phyloP scores from a whole-genome alignment of 2,888 invertebrate species.

The Nymphalis polychloros region DNA sequence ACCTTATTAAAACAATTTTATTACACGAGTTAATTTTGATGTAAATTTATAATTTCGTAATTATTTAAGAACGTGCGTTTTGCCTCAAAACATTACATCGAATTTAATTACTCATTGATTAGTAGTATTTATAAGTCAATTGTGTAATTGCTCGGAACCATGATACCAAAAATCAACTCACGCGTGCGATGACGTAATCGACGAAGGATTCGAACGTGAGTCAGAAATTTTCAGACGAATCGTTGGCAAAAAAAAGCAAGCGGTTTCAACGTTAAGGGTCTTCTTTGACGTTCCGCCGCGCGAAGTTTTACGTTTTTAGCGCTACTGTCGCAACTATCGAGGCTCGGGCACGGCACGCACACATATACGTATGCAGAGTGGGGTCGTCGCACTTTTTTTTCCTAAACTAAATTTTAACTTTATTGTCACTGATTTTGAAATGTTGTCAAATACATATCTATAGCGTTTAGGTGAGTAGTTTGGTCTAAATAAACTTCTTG shows the following conservation, averaged over 20 bases:
- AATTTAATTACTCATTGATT: slow-evolving; percentile 20
- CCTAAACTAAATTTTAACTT: too few relatives aligned
- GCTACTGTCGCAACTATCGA: too few relatives aligned
- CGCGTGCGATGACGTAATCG: slow-evolving; percentile 63
- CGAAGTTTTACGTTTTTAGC: too few relatives aligned
- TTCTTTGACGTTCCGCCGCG: too few relatives aligned
- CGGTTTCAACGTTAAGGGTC: slow-evolving; percentile 12
- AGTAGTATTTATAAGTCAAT: slow-evolving; percentile 23
- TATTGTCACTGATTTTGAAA: too few relatives aligned
- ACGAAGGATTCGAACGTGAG: slow-evolving; percentile 67
- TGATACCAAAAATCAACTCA: slow-evolving; percentile 40
- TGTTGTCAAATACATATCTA: too few relatives aligned
- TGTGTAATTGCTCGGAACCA: slow-evolving; percentile 19
- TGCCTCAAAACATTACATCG: slow-evolving; percentile 8
- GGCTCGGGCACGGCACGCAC: too few relatives aligned
- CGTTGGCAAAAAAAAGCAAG: slow-evolving; percentile 27
- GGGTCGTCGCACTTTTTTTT: too few relatives aligned
- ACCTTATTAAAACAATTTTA: neutral
- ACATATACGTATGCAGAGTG: too few relatives aligned
- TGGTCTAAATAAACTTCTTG: too few relatives aligned
- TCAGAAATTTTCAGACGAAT: slow-evolving; percentile 50
- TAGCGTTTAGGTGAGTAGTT: too few relatives aligned
- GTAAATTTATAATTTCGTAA: neutral
- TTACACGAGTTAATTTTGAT: neutral
- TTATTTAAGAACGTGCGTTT: neutral